Evolutionary conservation across 2,797 vertebrate genomes (phyloP), one percentile per base, ranked within the genome.

Genomic region (Clarias platycephalus): DNA sequence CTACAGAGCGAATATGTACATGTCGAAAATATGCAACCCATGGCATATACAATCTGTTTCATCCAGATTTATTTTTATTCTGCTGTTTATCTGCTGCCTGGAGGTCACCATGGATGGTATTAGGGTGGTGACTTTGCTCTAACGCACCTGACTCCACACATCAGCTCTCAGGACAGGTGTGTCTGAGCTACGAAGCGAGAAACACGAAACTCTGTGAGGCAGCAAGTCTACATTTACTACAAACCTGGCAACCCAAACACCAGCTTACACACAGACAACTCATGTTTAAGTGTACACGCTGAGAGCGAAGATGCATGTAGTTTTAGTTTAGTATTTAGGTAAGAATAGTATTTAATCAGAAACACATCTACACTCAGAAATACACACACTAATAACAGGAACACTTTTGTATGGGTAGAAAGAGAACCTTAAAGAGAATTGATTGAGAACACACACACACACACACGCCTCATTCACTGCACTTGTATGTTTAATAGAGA

Each of bases 111-210:
- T 28, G 55, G 31, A 13, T 0, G 22, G 0, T 34, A 62, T 78
- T 62, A 78, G 57, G n/a, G 55, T 63, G 53, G 63, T 67, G 40
- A 31, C 44, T 80, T 80, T 58, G 44, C 71, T 83, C 28, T 49
- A 8, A 68, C 4, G 26, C 64, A 84, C 75, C 64, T 84, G 75
- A 62, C 83, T 79, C 75, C 28, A 60, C 66, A 68, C 75, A 68
- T 84, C 83, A 84, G 64, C 55, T 67, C 16, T 44, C 34, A 57
- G 76, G 76, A 60, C 53, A 79, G 83, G 74, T 78, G 63, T 78
- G 83, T 68, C 44, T 16, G 49, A 66, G 57, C 70, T 22, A 34
- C 5, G 13, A n/a, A 16, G 40, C 0, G 18, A 83, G 82, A 75
- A 78, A 84, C 26, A 78, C 16, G 74, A 78, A 28, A 77, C 28